These are phyloP conservation scores for Priocnemis perturbator DNA, from an alignment of 2,888 invertebrate genomes.

Conservation along the genomic window DNA sequence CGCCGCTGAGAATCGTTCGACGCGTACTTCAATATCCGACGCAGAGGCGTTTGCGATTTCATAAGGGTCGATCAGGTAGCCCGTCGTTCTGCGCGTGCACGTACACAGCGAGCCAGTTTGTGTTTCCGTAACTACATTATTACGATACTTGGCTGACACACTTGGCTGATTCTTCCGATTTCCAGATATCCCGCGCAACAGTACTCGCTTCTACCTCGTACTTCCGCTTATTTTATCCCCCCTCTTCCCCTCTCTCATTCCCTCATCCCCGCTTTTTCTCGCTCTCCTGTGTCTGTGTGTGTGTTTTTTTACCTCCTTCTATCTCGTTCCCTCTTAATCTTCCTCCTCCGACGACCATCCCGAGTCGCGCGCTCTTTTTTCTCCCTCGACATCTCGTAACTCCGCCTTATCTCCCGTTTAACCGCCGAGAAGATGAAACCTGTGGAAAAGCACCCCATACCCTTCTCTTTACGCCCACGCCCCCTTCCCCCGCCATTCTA, in stretches of 20 bases:
- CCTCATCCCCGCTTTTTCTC: too few relatives aligned
- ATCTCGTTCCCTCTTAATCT: background rate
- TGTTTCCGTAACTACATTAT: too few relatives aligned
- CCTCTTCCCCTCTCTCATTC: background rate
- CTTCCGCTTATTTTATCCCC: conserved; percentile 12
- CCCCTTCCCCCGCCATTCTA: too few relatives aligned
- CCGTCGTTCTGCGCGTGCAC: too few relatives aligned
- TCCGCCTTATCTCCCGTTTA: conserved; percentile 16
- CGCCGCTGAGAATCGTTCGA: too few relatives aligned
- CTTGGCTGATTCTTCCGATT: background rate
- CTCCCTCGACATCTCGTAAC: conserved; percentile 11
- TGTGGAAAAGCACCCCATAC: background rate
- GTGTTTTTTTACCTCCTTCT: background rate
- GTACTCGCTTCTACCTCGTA: background rate
- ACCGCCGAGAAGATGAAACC: conserved; percentile 15
- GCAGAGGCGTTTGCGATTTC: too few relatives aligned
- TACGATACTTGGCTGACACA: background rate
- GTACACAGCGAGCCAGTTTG: too few relatives aligned
- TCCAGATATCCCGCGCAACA: background rate
- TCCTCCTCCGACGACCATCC: background rate
- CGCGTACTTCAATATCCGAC: too few relatives aligned
- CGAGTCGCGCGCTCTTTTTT: conserved; percentile 6
- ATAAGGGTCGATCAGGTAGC: too few relatives aligned
- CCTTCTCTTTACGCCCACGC: too few relatives aligned
- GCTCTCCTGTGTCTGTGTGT: background rate